A percentile compares a stretch with the other conserved stretches of the same genome.
These are phyloP conservation scores for Siphamia tubifer DNA, from an alignment of 2,113 vertebrate species.

Conservation along the genomic window DNA sequence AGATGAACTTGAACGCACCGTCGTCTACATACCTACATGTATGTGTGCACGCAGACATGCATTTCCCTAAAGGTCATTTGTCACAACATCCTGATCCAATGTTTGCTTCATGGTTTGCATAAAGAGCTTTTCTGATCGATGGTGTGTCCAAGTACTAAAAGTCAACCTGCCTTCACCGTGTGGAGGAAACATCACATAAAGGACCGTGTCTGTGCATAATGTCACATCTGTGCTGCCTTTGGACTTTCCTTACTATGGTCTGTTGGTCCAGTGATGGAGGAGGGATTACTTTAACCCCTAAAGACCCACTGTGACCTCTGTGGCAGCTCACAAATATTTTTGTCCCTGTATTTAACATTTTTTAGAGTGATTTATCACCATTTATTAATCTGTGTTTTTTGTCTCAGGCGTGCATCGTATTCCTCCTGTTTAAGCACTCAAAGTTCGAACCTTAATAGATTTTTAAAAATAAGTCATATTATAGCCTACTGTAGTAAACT, in stretches of 20 bases:
- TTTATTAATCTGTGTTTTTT: too few species aligned
- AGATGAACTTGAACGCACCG: not conserved
- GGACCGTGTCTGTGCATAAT: not conserved
- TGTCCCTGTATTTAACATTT: too few species aligned
- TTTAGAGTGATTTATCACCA: too few species aligned
- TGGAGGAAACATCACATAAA: not conserved
- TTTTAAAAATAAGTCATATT: too few species aligned
- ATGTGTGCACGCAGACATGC: not conserved
- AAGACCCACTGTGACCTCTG: too few species aligned
- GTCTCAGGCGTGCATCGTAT: too few species aligned
- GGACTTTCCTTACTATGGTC: not conserved
- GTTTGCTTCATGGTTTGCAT: conserved; percentile 14
- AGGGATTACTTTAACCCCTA: too few species aligned
- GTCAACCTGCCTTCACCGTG: not conserved
- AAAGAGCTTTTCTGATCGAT: conserved; percentile 16
- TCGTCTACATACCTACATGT: not conserved
- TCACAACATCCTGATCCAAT: not conserved
- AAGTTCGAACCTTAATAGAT: too few species aligned
- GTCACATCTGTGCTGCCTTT: not conserved
- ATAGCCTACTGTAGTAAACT: too few species aligned
- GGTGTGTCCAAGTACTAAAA: conserved; percentile 23
- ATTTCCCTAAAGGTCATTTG: conserved; percentile 42
- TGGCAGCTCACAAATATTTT: too few species aligned
- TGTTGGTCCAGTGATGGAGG: too few species aligned
- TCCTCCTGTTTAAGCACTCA: too few species aligned